Percentiles rank a stretch among this genome's conserved stretches.
Evolutionary conservation across 2,888 invertebrate species (phyloP).

Genomic region (Hydraecia micacea): DNA sequence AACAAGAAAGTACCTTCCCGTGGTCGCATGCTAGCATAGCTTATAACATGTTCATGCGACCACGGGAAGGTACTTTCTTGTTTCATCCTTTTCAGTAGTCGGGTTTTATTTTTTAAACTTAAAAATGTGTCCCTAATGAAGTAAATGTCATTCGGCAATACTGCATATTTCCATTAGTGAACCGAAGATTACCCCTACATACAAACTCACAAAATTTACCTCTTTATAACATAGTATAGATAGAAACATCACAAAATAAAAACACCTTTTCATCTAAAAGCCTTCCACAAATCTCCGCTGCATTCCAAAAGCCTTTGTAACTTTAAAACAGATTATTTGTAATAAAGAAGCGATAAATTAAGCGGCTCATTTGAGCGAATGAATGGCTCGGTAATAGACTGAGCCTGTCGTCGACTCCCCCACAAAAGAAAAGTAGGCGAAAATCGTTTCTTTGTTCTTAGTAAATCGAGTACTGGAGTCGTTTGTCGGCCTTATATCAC

Average conservation of each 20-base stretch:
- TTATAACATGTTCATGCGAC: too few species aligned
- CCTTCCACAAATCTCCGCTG: conserved; percentile 42
- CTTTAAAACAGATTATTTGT: conserved; percentile 80
- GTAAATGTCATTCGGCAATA: neutral
- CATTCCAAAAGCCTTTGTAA: conserved; percentile 62
- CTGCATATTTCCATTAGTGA: neutral
- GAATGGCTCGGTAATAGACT: conserved; percentile 87
- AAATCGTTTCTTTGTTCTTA: conserved; percentile 87
- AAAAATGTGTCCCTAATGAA: too few species aligned
- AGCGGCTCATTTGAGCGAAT: conserved; percentile 87
- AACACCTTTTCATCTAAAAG: conserved; percentile 11
- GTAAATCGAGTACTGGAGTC: conserved; percentile 86
- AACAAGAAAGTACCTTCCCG: too few species aligned
- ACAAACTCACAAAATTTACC: neutral
- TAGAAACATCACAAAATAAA: conserved; percentile 7
- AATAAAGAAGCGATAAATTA: conserved; percentile 85
- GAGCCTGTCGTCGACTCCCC: conserved; percentile 82
- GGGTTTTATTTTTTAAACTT: too few species aligned
- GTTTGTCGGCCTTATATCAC: conserved; percentile 88
- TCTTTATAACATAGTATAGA: neutral
- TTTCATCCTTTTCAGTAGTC: too few species aligned
- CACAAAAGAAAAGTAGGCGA: conserved; percentile 87
- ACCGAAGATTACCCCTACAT: neutral
- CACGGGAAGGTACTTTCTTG: too few species aligned
- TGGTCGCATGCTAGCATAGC: too few species aligned